phyloP scores from a whole-genome alignment of 2,888 invertebrate species.

The Phyllotreta striolata region DNA sequence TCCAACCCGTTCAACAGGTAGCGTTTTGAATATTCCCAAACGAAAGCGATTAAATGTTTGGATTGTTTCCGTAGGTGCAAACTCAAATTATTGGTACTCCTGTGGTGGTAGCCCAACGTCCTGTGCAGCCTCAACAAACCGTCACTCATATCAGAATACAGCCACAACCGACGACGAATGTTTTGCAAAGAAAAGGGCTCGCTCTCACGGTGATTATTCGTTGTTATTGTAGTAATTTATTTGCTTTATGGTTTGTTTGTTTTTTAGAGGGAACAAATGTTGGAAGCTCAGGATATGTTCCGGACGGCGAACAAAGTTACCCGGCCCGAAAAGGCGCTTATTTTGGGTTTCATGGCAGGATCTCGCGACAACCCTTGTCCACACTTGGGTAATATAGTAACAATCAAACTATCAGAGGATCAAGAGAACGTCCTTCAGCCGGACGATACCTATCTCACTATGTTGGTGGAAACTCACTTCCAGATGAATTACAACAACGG shows the following conservation, averaged over 20 bases:
- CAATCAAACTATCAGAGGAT: slow-evolving; percentile 93
- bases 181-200: slow-evolving; percentile 69
- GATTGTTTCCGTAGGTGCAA: slow-evolving; percentile 47
- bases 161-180: slow-evolving; percentile 63
- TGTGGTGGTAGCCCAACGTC: slow-evolving; percentile 62
- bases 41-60: slow-evolving; percentile 3
- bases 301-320: slow-evolving; percentile 95
- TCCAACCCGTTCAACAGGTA: slow-evolving; percentile 45
- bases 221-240: slow-evolving; percentile 8
- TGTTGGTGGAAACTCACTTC: slow-evolving; percentile 93
- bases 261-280: slow-evolving; percentile 91
- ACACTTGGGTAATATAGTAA: slow-evolving; percentile 95
- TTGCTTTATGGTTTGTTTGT: slow-evolving; percentile 23
- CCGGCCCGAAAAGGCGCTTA: slow-evolving; percentile 95
- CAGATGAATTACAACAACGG: slow-evolving; percentile 99
- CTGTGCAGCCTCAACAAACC: slow-evolving; percentile 54
- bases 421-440: slow-evolving; percentile 86
- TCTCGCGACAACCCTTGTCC: slow-evolving; percentile 97
- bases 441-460: slow-evolving; percentile 80
- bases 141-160: slow-evolving; percentile 67
- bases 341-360: slow-evolving; percentile 99
- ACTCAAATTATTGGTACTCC: slow-evolving; percentile 62
- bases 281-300: slow-evolving; percentile 98
- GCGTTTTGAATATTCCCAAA: slow-evolving; percentile 10
- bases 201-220: slow-evolving; percentile 70